Evolutionary conservation across 1,140 invertebrate genomes (phyloP).

Genomic region (Ridgeia piscesae): DNA sequence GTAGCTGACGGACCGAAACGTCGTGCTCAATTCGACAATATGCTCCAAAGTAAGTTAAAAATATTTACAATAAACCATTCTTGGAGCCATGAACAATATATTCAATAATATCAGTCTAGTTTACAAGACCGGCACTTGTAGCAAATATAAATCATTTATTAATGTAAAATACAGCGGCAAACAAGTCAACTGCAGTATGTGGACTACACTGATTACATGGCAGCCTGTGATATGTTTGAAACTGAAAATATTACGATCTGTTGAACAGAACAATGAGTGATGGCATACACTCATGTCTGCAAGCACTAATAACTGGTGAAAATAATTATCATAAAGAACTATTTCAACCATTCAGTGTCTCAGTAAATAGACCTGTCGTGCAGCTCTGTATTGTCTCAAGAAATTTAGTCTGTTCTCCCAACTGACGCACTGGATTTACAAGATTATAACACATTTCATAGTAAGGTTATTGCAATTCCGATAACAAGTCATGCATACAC

Average conservation of each 20-base stretch:
- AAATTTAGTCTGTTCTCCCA: no score
- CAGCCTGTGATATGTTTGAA: not conserved
- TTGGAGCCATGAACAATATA: no score
- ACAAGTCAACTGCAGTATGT: not conserved
- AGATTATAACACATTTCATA: not conserved
- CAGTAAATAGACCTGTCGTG: no score
- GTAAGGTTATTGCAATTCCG: not conserved
- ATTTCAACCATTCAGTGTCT: no score
- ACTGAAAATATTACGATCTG: not conserved
- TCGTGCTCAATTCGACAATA: no score
- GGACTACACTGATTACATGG: not conserved
- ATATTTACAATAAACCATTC: no score
- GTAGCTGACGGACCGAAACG: no score
- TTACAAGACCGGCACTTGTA: not conserved
- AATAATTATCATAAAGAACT: no score
- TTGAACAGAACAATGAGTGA: not conserved
- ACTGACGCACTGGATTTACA: not conserved
- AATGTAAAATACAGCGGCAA: not conserved
- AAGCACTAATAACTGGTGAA: no score
- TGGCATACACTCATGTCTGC: no score
- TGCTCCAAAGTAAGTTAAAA: no score
- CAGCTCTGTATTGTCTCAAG: no score
- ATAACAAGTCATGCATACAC: not conserved
- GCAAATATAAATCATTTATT: conserved; percentile 2
- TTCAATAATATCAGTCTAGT: not conserved